Conservation (phyloP, 1,140 invertebrate genomes). For the Acromyrmex charruanus region DNA sequence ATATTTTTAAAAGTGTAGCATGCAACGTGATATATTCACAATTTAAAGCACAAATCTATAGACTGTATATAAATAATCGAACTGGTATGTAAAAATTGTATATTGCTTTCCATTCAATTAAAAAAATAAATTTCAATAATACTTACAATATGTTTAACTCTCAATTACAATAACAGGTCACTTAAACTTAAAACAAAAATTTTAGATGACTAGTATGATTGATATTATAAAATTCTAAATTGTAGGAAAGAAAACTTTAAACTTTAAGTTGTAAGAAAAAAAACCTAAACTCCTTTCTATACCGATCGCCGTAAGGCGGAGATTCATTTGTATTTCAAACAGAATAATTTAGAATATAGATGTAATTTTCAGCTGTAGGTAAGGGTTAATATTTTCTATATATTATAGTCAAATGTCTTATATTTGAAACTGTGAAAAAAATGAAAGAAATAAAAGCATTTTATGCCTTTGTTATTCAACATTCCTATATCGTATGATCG, state of each 20-base stretch:
- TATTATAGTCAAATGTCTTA: neutral
- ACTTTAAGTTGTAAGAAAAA: too few relatives aligned
- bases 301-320: too few relatives aligned
- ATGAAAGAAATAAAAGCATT: neutral
- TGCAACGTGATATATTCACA: neutral
- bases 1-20: slow-evolving; percentile 26
- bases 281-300: too few relatives aligned
- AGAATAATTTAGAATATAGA: too few relatives aligned
- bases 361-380: too few relatives aligned
- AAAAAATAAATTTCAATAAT: slow-evolving; percentile 19
- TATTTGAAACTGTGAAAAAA: neutral
- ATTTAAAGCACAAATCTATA: neutral
- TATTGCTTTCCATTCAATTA: neutral
- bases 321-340: too few relatives aligned
- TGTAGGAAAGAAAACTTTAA: too few relatives aligned
- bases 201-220: too few relatives aligned
- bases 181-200: too few relatives aligned
- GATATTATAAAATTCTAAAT: too few relatives aligned
- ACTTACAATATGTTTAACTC: neutral
- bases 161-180: neutral
- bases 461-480: neutral
- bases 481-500: slow-evolving; percentile 33
- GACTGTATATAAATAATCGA: slow-evolving; percentile 3
- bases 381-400: too few relatives aligned
- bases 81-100: neutral